These are phyloP conservation scores for Rousettus leschenaultii DNA, from an alignment of 2,113 vertebrate species.

Conservation along the genomic window DNA sequence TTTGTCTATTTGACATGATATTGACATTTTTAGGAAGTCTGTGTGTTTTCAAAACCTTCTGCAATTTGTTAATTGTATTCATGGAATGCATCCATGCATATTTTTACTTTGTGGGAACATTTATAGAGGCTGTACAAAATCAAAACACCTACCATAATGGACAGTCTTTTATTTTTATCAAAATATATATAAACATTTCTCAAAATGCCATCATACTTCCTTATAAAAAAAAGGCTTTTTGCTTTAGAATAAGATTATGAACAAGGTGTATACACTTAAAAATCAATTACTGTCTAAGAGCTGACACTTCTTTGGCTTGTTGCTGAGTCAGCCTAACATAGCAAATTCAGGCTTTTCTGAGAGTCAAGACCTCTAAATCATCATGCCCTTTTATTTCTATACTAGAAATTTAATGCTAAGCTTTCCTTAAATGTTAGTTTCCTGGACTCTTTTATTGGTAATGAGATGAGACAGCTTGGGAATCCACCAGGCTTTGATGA, in stretches of 20 bases:
- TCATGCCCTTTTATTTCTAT: background rate
- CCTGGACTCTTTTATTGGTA: background rate
- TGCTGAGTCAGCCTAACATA: background rate
- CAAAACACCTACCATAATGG: background rate
- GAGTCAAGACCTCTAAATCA: background rate
- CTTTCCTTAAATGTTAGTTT: background rate
- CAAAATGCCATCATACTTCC: slow-evolving; percentile 22
- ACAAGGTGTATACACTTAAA: slow-evolving; percentile 20
- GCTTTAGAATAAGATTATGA: background rate
- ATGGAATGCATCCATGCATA: slow-evolving; percentile 16
- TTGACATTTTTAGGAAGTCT: slow-evolving; percentile 4
- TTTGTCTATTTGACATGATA: background rate
- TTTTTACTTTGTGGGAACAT: background rate
- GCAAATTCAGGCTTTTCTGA: background rate
- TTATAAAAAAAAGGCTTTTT: background rate
- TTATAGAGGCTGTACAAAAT: background rate
- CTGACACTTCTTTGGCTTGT: background rate
- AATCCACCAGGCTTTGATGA: background rate
- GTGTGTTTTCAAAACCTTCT: slow-evolving; percentile 14
- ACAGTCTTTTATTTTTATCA: slow-evolving; percentile 39
- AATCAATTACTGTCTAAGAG: background rate
- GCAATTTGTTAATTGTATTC: slow-evolving; percentile 54
- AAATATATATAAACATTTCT: slow-evolving; percentile 34
- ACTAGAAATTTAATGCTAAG: slow-evolving; percentile 1
- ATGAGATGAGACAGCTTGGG: background rate